Evolutionary conservation across 1,140 invertebrate genomes (phyloP).

Genomic region (Drosophila sechellia): DNA sequence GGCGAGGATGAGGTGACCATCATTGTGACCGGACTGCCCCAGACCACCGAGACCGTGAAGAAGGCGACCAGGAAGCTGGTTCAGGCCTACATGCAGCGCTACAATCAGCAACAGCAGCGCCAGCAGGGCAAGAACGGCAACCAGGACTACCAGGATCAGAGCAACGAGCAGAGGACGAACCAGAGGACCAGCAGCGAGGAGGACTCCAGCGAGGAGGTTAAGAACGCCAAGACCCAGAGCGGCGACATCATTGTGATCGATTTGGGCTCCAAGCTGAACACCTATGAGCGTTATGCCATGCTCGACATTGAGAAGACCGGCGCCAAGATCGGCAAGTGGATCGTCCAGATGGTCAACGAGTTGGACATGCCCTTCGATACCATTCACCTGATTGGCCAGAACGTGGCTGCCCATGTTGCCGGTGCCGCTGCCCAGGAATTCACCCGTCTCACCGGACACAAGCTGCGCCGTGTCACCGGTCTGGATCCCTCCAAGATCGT

Average conservation of each 20-base stretch:
- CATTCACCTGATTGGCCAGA: constrained; percentile 78
- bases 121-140: constrained; percentile 38
- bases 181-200: constrained; percentile 69
- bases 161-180: constrained; percentile 25
- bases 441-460: constrained; percentile 85
- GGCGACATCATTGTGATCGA: constrained; percentile 69
- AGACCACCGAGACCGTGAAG: constrained; percentile 49
- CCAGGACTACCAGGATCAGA: constrained; percentile 36
- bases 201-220: constrained; percentile 42
- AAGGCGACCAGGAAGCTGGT: constrained; percentile 70
- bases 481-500: constrained; percentile 89
- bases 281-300: constrained; percentile 67
- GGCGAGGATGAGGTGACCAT: constrained; percentile 77
- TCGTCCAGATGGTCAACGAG: constrained; percentile 67
- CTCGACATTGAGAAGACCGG: constrained; percentile 66
- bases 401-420: constrained; percentile 85
- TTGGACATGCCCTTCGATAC: constrained; percentile 68
- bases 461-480: constrained; percentile 87
- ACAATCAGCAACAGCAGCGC: constrained; percentile 64
- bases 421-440: constrained; percentile 87
- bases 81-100: constrained; percentile 74
- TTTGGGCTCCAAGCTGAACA: constrained; percentile 62
- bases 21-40: constrained; percentile 73
- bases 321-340: constrained; percentile 54
- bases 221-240: constrained; percentile 45